Evolutionary conservation across 1,140 invertebrate species (phyloP).

Genomic region (Capitella teleta): DNA sequence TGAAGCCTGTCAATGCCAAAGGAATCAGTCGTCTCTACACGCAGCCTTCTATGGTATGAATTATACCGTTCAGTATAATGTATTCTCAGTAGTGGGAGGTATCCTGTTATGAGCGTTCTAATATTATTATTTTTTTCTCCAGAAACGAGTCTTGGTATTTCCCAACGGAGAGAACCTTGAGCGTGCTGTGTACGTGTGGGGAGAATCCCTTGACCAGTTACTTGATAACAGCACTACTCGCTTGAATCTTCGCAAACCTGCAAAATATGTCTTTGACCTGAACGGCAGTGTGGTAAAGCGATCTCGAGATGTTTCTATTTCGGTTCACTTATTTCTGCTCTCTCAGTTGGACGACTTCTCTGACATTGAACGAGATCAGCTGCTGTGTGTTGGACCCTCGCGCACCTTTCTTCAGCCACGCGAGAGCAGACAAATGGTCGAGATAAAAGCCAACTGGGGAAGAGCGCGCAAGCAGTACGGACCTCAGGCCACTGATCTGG

Average conservation of each 20-base stretch:
- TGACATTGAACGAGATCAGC: conserved; percentile 28
- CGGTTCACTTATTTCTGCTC: conserved; percentile 6
- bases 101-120: neutral
- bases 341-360: conserved; percentile 27
- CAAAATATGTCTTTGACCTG: conserved; percentile 29
- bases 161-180: conserved; percentile 36
- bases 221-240: conserved; percentile 29
- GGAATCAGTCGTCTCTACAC: conserved; percentile 26
- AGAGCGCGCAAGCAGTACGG: conserved; percentile 35
- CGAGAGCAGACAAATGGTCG: conserved; percentile 18
- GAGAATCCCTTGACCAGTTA: conserved; percentile 30
- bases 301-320: neutral
- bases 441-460: conserved; percentile 38
- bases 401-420: conserved; percentile 23
- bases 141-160: conserved; percentile 36
- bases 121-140: conserved; percentile 7
- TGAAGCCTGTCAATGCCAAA: conserved; percentile 16
- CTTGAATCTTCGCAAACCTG: conserved; percentile 31
- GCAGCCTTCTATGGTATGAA: conserved; percentile 30
- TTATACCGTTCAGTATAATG: too few species aligned
- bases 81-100: too few species aligned
- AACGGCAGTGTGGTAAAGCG: conserved; percentile 32
- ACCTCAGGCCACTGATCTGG: conserved; percentile 28
- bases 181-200: conserved; percentile 33
- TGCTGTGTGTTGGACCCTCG: conserved; percentile 30